Evolutionary conservation across 2,113 vertebrate genomes (phyloP), one percentile per base, ranked within the genome.

Genomic region (Zosterops lateralis): DNA sequence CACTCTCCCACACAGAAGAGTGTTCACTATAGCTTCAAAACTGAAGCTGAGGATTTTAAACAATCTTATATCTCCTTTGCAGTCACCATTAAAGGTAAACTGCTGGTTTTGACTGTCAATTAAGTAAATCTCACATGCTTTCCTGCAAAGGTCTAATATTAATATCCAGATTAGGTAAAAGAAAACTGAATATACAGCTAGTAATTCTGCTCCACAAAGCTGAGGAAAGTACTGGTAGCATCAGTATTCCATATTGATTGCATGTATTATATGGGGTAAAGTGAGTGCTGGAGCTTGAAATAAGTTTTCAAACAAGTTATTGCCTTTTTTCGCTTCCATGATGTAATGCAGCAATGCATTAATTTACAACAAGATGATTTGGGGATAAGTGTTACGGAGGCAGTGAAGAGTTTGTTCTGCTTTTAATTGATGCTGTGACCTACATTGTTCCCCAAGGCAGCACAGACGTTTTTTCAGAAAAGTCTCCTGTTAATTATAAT

Each of bases 391-490:
- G 34, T 81, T 95, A 82, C 8, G 32, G 54, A 80, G 76, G 31
- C 74, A 87, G 64, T 64, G 81, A 87, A 86, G 89, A 87, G 56
- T 68, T 91, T 56, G 67, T 68, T 95, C 89, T 94, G 74, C 51
- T 76, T 96, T 95, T 96, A 94, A 96, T 83, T 91, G 96, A 78
- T 93, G 84, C 60, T 85, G 47, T 96, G 94, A 90, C 96, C 96
- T 93, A 96, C 56, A 92, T 95, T 89, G 58, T 73, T 87, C 77
- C 92, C 90, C n/a, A 70, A 91, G 95, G 89, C 50, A 62, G 45
- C 44, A 66, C 72, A 93, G 84, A 85, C 7, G 0, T 85, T 90
- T 97, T 97, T 88, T 91, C 87, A 92, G 71, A 84, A 56, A 91
- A 87, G 26, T 84, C 87, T 94, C 92, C 32, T 64, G 21, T 92